phyloP scores from a whole-genome alignment of 2,113 vertebrate genomes.

The Heloderma charlesbogerti region DNA sequence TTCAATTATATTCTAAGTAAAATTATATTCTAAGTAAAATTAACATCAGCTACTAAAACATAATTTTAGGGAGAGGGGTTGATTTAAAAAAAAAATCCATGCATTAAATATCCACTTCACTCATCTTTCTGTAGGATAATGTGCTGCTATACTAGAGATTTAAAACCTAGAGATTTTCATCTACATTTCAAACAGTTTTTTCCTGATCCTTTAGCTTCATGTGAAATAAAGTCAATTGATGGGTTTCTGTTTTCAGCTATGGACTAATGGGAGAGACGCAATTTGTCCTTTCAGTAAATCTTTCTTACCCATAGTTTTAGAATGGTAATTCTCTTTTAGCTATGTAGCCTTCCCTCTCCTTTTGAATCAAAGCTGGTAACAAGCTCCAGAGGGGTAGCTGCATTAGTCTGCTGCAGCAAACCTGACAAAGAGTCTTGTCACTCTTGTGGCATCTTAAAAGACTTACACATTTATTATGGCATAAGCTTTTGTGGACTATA shows the following conservation, averaged over 20 bases:
- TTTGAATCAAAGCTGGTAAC: background rate
- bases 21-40: background rate
- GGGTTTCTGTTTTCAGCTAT: background rate
- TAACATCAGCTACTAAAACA: background rate
- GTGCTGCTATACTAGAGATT: background rate
- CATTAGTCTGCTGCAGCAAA: too few species aligned
- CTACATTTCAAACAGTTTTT: background rate
- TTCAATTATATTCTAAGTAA: too few species aligned
- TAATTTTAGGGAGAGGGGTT: background rate
- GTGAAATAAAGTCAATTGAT: background rate
- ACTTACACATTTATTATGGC: too few species aligned
- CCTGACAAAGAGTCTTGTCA: too few species aligned
- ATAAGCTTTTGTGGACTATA: too few species aligned
- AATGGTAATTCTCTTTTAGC: background rate
- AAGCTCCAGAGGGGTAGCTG: too few species aligned
- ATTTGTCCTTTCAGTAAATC: background rate
- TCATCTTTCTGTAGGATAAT: background rate
- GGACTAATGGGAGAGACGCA: background rate
- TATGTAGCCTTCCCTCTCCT: background rate
- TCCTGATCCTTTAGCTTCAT: background rate
- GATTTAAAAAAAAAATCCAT: background rate
- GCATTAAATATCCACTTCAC: background rate
- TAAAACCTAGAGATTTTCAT: background rate
- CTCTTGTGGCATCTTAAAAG: too few species aligned
- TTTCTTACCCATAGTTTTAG: background rate